Evolutionary conservation across 2,797 vertebrate genomes (phyloP).

Genomic region (Gallirallus australis): DNA sequence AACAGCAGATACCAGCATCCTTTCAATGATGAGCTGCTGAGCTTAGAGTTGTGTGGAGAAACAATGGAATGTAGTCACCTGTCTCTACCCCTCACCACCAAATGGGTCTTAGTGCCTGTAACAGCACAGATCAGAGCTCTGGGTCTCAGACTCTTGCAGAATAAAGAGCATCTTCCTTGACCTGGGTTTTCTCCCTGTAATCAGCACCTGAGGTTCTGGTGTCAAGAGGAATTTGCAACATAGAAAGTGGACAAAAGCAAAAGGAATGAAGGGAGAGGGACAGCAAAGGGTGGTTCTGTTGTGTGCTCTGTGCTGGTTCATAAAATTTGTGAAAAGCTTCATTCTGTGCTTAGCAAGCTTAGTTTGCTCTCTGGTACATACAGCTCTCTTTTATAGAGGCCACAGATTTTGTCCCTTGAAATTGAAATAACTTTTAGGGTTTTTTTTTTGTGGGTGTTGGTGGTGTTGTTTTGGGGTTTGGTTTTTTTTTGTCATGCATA

Average conservation of each 20-base stretch:
- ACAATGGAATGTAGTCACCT: background rate
- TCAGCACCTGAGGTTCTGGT: background rate
- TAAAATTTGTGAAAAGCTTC: background rate
- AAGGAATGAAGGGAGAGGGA: background rate
- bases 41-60: background rate
- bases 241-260: fast-evolving
- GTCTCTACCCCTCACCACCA: background rate
- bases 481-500: background rate
- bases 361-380: background rate
- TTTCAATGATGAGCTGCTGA: background rate
- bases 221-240: fast-evolving
- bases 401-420: background rate
- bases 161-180: background rate
- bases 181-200: background rate
- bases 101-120: background rate
- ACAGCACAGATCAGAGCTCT: too few relatives aligned
- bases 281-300: background rate
- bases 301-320: background rate
- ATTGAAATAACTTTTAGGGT: background rate
- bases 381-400: background rate
- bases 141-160: background rate
- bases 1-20: background rate
- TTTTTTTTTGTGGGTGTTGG: background rate
- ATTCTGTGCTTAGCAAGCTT: background rate
- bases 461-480: too few relatives aligned